Conservation (phyloP, 2,113 vertebrate genomes). For the Rhombomys opimus region DNA sequence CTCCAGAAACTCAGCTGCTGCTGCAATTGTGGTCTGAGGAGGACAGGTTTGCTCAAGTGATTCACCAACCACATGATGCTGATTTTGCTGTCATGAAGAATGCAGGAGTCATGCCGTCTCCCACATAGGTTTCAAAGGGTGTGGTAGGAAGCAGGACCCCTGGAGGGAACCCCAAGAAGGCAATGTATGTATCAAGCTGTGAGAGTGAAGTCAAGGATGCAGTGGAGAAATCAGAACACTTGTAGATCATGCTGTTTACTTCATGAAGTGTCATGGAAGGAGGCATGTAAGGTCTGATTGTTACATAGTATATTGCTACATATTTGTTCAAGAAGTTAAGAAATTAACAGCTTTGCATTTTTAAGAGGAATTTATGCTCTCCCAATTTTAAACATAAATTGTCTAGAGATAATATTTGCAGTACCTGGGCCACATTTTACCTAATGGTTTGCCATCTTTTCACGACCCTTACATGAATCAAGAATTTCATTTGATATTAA, state of each 20-base stretch:
- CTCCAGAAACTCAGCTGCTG: not conserved
- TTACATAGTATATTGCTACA: not conserved
- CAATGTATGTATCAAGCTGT: not conserved
- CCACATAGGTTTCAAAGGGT: not conserved
- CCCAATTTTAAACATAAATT: not conserved
- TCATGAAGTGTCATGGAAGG: not conserved
- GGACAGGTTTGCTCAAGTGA: not conserved
- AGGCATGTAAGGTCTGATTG: too few relatives aligned
- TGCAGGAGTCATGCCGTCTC: not conserved
- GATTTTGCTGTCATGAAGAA: not conserved
- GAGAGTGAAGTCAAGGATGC: not conserved
- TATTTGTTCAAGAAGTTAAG: not conserved
- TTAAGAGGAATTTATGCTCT: not conserved
- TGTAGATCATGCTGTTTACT: not conserved
- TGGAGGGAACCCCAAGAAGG: not conserved
- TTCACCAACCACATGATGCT: not conserved
- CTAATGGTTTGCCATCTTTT: not conserved
- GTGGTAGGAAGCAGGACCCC: not conserved
- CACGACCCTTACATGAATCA: not conserved
- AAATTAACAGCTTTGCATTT: not conserved
- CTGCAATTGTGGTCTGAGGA: not conserved
- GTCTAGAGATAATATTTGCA: not conserved
- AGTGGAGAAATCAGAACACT: not conserved
- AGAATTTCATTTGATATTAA: not conserved
- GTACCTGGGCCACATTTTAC: not conserved